Evolutionary conservation across 2,888 invertebrate genomes (phyloP).

Genomic region (Conchocele bisecta): DNA sequence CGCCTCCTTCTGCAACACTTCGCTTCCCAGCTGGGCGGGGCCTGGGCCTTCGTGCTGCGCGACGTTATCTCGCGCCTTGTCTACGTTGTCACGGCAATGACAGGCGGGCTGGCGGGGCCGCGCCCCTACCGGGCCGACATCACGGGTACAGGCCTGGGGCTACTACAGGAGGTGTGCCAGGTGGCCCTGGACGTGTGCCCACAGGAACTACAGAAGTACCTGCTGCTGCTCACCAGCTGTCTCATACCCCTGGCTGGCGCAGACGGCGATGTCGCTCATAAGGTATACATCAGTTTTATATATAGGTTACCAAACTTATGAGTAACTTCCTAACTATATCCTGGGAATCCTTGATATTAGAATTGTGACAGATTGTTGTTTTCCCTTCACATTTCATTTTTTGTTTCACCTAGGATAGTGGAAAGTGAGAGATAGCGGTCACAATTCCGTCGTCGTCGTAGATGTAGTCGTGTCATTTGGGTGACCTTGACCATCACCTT

Average conservation of each 20-base stretch:
- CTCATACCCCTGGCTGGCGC: conserved; percentile 52
- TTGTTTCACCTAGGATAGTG: too few relatives aligned
- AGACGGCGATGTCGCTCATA: conserved; percentile 52
- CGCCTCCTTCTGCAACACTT: conserved; percentile 75
- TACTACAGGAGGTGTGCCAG: conserved; percentile 64
- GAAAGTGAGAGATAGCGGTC: too few relatives aligned
- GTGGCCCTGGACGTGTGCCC: conserved; percentile 63
- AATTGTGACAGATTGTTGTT: neutral
- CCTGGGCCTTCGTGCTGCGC: conserved; percentile 76
- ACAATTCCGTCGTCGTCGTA: too few relatives aligned
- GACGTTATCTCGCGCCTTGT: conserved; percentile 74
- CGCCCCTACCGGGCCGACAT: conserved; percentile 52
- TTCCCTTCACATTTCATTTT: too few relatives aligned
- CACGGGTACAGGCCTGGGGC: conserved; percentile 54
- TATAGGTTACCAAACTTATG: too few relatives aligned
- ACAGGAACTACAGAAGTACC: conserved; percentile 75
- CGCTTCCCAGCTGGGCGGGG: conserved; percentile 69
- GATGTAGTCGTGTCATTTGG: too few relatives aligned
- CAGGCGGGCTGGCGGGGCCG: conserved; percentile 3
- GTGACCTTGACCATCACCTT: too few relatives aligned
- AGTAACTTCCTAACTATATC: too few relatives aligned
- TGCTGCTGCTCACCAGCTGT: conserved; percentile 69
- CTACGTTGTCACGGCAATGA: conserved; percentile 63
- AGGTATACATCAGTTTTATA: conserved; percentile 55
- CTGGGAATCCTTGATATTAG: neutral